Base-by-base conservation (phyloP, 92 coral and sea anemone genomes). In the Bergia sp. region DNA sequence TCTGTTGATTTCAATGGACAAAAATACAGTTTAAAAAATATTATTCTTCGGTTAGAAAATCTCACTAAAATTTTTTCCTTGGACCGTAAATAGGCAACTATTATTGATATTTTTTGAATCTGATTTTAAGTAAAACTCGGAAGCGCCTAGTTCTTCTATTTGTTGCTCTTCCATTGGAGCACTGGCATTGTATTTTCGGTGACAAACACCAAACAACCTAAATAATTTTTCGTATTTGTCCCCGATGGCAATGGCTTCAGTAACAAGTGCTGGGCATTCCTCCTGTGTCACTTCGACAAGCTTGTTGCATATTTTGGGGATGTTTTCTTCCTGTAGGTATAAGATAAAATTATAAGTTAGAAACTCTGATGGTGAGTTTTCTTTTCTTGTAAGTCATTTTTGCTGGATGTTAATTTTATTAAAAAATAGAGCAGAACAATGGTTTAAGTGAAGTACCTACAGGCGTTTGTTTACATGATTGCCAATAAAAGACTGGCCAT, bases 201-300 rank as follows among this genome's bases (percentile, higher is more conserved):
- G 78, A 23, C 78, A 74, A 74, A 37, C 36, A 2, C 13, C 78
- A 13, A 74, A 74, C 23, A 74, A 15, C 78, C 11, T 37, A 38
- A 74, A 74, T n/a, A 74, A 37, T 8, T 12, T 37, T 74, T 74
- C 39, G 23, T 21, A 74, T 37, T 74, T 74, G 78, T 74, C 49
- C 78, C 78, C 12, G 36, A 74, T 74, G 78, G 78, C 78, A 74
- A 74, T 74, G 7, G 78, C 78, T 21, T 74, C 78, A 12, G 39
- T 37, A 4, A 36, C 7, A 4, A 74, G 10, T 40, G 10, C 78
- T 74, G 47, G 47, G 11, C 49, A 74, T 15, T 74, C 39, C 78
- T 74, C 44, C 36, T 74, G 78, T 8, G 44, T 37, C 41, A 74
- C 78, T 5, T 38, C 47, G 41, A 74, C 47, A 3, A 37, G 9